Evolutionary conservation across 2,113 vertebrate species (phyloP), one percentile per base, ranked within the genome.

Genomic region (Mesocricetus auratus): DNA sequence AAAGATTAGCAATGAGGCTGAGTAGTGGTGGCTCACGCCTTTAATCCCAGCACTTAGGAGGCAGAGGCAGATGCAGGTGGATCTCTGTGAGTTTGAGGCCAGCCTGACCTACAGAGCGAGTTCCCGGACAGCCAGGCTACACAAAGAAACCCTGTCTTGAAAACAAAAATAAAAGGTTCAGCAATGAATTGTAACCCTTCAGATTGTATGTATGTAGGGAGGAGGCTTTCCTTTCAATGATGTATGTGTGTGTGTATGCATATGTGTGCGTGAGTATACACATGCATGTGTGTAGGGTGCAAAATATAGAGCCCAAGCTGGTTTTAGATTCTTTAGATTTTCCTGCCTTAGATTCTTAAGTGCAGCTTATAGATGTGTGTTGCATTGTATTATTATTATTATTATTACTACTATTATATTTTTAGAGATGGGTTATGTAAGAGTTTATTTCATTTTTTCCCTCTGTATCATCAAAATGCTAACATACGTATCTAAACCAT

Each of bases 391-490:
- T 64, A 64, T 22, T 73, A 33, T 1, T 39, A 39, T 39, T 69
- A 69, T 69, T 64, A 64, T 29, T 64, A 64, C 11, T 73, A 33
- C 0, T 39, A 39, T 39, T 47, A 47, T 56, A 15, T 56, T 58
- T 81, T 69, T 58, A 77, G 89, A 86, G 71, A 53, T 16, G 56
- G 1, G 0, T 75, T 92, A 90, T 36, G 6, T 85, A 36, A 45
- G 39, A 71, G 56, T 45, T 93, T 89, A 21, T 86, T 77, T 90
- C 21, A 68, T 82, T 89, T 92, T 95, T 77, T 92, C 93, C 73
- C 90, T 36, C 3, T 77, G 2, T 15, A 53, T 47, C 83, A 94
- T 75, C 9, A 87, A 62, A 89, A 89, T 71, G 3, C 3, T 58
- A 90, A 91, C 78, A 56, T 68, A 64, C 8, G 3, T 64, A 71